Evolutionary conservation across 2,113 vertebrate species (phyloP).

Genomic region (Nibea albiflora): DNA sequence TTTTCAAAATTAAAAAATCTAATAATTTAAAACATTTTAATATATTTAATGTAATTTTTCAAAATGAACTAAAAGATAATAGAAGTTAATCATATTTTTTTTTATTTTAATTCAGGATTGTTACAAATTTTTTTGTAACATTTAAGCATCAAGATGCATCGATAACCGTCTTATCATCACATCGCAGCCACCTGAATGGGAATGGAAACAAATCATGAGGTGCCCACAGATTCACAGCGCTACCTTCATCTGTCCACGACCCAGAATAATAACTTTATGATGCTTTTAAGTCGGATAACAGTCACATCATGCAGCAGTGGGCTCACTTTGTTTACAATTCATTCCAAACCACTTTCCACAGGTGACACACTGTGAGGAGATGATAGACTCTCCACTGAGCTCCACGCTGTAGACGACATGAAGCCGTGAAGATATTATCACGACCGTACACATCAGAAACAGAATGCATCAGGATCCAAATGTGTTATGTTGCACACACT

Average conservation of each 20-base stretch:
- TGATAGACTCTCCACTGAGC: slow-evolving; percentile 2
- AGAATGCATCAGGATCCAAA: not conserved
- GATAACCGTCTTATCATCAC: no score
- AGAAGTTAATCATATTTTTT: no score
- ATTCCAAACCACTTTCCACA: not conserved
- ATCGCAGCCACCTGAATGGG: no score
- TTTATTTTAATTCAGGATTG: no score
- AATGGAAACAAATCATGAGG: no score
- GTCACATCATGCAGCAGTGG: slow-evolving; percentile 11
- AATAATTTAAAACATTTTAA: no score
- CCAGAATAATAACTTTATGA: slow-evolving; percentile 27
- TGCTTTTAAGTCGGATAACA: slow-evolving; percentile 1
- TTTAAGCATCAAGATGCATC: no score
- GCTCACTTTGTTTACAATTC: not conserved
- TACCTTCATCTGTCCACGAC: not conserved
- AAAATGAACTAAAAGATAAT: no score
- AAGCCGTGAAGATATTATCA: slow-evolving; percentile 7
- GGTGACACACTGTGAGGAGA: slow-evolving; percentile 1
- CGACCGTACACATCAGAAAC: slow-evolving; percentile 12
- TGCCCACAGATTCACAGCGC: no score
- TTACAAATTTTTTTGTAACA: no score
- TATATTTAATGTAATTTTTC: no score
- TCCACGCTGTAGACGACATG: not conserved
- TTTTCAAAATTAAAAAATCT: no score
- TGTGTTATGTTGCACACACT: slow-evolving; percentile 28